A percentile compares a stretch with the other conserved stretches of the same genome.
Conservation (phyloP, 2,888 invertebrate species). For the Criorhina ranunculi region DNA sequence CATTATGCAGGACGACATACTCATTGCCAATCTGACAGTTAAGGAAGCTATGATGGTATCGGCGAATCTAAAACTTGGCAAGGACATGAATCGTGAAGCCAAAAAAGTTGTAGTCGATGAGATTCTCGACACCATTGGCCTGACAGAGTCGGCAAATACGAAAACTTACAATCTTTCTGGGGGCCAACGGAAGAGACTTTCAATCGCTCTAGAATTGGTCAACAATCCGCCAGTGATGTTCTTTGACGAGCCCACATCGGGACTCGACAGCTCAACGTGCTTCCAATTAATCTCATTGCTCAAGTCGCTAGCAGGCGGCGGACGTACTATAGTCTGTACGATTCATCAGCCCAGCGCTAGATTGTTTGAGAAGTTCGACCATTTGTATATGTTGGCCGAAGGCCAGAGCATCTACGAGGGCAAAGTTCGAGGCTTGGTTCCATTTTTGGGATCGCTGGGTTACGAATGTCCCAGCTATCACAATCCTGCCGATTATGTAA, state of each 20-base stretch:
- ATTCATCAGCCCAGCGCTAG: slow-evolving; percentile 98
- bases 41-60: slow-evolving; percentile 97
- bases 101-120: slow-evolving; percentile 93
- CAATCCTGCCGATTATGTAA: slow-evolving; percentile 98
- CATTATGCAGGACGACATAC: slow-evolving; percentile 97
- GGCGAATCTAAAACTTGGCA: slow-evolving; percentile 95
- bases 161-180: slow-evolving; percentile 93
- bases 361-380: slow-evolving; percentile 97
- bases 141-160: slow-evolving; percentile 92
- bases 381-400: slow-evolving; percentile 95
- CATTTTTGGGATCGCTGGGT: slow-evolving; percentile 93
- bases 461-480: slow-evolving; percentile 97
- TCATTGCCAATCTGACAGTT: slow-evolving; percentile 95
- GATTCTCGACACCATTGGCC: slow-evolving; percentile 93
- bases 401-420: slow-evolving; percentile 98
- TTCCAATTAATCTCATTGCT: slow-evolving; percentile 95
- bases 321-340: slow-evolving; percentile 96
- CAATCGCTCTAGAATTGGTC: slow-evolving; percentile 96
- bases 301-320: slow-evolving; percentile 94
- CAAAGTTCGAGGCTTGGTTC: slow-evolving; percentile 92
- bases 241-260: slow-evolving; percentile 97
- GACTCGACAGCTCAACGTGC: slow-evolving; percentile 97
- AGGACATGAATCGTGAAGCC: slow-evolving; percentile 89
- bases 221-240: slow-evolving; percentile 99
- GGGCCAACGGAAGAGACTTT: slow-evolving; percentile 95